phyloP scores from a whole-genome alignment of 2,113 vertebrate species.

The Chionomys nivalis region DNA sequence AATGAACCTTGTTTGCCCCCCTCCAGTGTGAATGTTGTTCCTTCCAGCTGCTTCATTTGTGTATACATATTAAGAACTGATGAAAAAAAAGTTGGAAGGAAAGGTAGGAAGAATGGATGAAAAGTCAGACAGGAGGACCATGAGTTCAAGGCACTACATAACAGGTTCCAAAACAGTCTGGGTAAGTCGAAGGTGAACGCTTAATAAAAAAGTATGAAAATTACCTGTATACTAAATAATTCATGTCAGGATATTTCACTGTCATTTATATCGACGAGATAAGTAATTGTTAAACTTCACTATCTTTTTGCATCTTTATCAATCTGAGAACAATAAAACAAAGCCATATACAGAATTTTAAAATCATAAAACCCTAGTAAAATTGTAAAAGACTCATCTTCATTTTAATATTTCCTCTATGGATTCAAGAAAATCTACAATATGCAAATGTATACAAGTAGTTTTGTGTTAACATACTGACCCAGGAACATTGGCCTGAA shows the following conservation, averaged over 20 bases:
- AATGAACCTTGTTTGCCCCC: not conserved
- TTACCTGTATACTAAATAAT: constrained; percentile 34
- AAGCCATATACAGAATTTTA: constrained; percentile 25
- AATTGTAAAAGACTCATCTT: constrained; percentile 12
- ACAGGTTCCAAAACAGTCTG: not conserved
- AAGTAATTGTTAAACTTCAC: constrained; percentile 21
- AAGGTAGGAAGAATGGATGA: not conserved
- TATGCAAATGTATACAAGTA: constrained; percentile 62
- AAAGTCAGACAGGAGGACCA: not conserved
- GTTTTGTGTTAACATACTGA: constrained; percentile 66
- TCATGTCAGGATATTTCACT: not conserved
- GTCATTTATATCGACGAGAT: not conserved
- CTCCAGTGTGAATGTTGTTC: not conserved
- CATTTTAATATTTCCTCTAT: constrained; percentile 56
- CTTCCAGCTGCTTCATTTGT: not conserved
- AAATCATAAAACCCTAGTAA: not conserved
- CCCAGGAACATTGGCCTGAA: constrained; percentile 46
- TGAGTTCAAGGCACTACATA: not conserved
- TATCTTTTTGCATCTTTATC: constrained; percentile 31
- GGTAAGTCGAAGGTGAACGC: too few relatives aligned
- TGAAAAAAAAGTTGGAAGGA: not conserved
- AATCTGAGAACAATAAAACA: constrained; percentile 15
- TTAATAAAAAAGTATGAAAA: not conserved
- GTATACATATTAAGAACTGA: not conserved
- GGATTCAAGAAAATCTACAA: constrained; percentile 46